These are phyloP conservation scores for Neolamprologus multifasciatus DNA, from an alignment of 2,797 vertebrate species.

Conservation along the genomic window DNA sequence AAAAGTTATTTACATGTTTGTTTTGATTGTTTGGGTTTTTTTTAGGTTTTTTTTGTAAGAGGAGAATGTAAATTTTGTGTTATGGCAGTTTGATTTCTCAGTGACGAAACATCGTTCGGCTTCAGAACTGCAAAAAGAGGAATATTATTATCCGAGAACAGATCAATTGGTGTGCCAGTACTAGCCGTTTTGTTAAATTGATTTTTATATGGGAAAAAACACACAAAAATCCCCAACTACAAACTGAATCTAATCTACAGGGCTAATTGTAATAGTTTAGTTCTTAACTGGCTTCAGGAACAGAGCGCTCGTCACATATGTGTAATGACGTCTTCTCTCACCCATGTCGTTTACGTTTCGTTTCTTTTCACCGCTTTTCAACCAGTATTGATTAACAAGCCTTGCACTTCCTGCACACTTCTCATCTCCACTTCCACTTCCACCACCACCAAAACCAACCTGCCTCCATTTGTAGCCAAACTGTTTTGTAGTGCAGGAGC, in stretches of 20 bases:
- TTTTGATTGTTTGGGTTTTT: slow-evolving; percentile 1
- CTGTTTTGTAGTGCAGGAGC: not conserved
- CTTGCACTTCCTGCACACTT: not conserved
- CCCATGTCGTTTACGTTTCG: not conserved
- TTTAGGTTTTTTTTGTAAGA: slow-evolving; percentile 11
- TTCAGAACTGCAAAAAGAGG: slow-evolving; percentile 73
- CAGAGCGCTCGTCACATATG: slow-evolving; percentile 13
- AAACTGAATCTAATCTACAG: slow-evolving; percentile 38
- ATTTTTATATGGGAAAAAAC: slow-evolving; percentile 26
- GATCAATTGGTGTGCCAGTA: slow-evolving; percentile 69
- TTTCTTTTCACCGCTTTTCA: not conserved
- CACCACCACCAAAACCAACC: not conserved
- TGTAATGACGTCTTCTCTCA: slow-evolving; percentile 1
- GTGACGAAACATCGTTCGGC: slow-evolving; percentile 74
- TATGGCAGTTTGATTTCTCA: slow-evolving; percentile 81
- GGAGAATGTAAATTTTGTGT: slow-evolving; percentile 82
- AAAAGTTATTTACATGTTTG: slow-evolving; percentile 53
- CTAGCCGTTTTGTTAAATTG: slow-evolving; percentile 27
- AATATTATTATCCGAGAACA: slow-evolving; percentile 53
- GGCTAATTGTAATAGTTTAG: slow-evolving; percentile 34
- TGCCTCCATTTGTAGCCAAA: not conserved
- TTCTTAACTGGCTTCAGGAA: slow-evolving; percentile 37
- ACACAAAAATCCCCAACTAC: not conserved
- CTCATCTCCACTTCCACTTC: not conserved
- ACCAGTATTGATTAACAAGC: not conserved